Evolutionary conservation across 2,797 vertebrate species (phyloP).

Genomic region (Microctenopoma lineatum): DNA sequence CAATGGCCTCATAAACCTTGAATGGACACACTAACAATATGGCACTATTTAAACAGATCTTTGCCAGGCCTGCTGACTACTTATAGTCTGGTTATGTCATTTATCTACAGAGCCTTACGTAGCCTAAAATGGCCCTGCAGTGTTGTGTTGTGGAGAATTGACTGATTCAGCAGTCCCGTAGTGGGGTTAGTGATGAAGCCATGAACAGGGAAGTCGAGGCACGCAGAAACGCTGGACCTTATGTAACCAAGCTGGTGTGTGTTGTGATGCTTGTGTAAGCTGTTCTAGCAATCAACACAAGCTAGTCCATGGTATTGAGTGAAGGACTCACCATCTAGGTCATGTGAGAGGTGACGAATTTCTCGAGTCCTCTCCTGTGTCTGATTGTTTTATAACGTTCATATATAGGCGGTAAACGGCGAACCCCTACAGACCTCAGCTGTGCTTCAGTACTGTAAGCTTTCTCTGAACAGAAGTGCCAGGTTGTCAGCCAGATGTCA

Average conservation of each 20-base stretch:
- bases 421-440: slow-evolving; percentile 1
- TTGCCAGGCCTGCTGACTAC: slow-evolving; percentile 5
- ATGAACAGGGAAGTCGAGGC: slow-evolving; percentile 56
- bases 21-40: background rate
- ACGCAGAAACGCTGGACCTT: slow-evolving; percentile 67
- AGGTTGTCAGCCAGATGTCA: background rate
- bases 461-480: slow-evolving; percentile 21
- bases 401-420: slow-evolving; percentile 30
- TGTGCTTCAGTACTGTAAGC: slow-evolving; percentile 21
- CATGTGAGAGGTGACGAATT: slow-evolving; percentile 25
- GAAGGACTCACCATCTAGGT: slow-evolving; percentile 15
- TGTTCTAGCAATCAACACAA: slow-evolving; percentile 49
- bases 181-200: slow-evolving; percentile 55
- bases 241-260: slow-evolving; percentile 71
- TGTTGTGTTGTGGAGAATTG: background rate
- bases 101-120: background rate
- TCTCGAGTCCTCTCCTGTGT: slow-evolving; percentile 12
- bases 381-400: slow-evolving; percentile 18
- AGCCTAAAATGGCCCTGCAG: slow-evolving; percentile 18
- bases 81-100: slow-evolving; percentile 12
- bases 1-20: too few relatives aligned
- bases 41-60: slow-evolving; percentile 7
- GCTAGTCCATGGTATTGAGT: slow-evolving; percentile 24
- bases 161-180: slow-evolving; percentile 64
- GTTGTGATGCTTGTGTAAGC: slow-evolving; percentile 73